Evolutionary conservation across 2,888 invertebrate species (phyloP).

Genomic region (Balanococcus diminutus): DNA sequence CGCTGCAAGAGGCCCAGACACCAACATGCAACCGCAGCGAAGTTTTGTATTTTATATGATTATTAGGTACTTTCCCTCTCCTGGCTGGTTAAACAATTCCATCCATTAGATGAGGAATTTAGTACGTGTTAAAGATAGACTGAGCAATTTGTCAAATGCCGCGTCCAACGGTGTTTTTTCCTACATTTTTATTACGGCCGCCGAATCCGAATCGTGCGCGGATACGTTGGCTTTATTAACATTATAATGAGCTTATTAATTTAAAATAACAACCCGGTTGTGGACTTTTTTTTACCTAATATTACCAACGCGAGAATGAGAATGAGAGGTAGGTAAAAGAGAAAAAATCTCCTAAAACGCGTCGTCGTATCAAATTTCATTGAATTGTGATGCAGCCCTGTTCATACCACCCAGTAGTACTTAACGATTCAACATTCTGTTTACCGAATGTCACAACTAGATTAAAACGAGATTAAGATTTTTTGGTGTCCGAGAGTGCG

Average conservation of each 20-base stretch:
- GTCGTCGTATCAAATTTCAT: conserved; percentile 46
- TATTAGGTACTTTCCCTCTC: no score
- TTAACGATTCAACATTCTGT: conserved; percentile 42
- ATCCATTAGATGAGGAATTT: conserved; percentile 44
- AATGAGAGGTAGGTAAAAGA: not conserved
- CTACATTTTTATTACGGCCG: conserved; percentile 47
- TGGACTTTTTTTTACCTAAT: not conserved
- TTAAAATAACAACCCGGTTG: conserved; percentile 50
- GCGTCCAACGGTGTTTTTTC: conserved; percentile 24
- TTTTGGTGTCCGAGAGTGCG: not conserved
- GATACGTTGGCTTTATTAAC: conserved; percentile 49
- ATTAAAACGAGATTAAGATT: conserved; percentile 37
- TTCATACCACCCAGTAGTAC: conserved; percentile 47
- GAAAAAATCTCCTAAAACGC: conserved; percentile 11
- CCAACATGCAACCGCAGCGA: no score
- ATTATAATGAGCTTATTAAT: conserved; percentile 54
- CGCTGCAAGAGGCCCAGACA: no score
- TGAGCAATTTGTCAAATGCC: conserved; percentile 46
- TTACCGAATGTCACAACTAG: conserved; percentile 38
- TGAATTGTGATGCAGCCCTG: not conserved
- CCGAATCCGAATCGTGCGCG: not conserved
- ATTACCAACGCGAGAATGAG: not conserved
- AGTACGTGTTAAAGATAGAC: conserved; percentile 52
- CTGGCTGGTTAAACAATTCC: conserved; percentile 44
- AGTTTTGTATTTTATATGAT: no score